A percentile compares a stretch with the other conserved stretches of the same genome.
These are phyloP conservation scores for Neostethus bicornis DNA, from an alignment of 2,797 vertebrate genomes.

Conservation along the genomic window DNA sequence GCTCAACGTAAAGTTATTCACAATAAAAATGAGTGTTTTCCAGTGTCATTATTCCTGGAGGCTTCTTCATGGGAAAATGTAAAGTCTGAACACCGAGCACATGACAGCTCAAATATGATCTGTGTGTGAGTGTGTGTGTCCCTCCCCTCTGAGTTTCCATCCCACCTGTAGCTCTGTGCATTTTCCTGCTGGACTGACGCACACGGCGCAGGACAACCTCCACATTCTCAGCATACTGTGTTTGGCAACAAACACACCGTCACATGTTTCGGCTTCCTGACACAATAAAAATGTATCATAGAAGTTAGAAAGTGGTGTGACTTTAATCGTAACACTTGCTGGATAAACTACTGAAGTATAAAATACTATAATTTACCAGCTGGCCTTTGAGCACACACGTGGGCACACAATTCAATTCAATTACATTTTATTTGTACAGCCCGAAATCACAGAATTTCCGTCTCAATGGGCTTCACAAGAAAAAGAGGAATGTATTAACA, in stretches of 20 bases:
- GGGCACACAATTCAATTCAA: neutral
- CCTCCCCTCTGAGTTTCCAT: slow-evolving; percentile 65
- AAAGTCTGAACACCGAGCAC: slow-evolving; percentile 19
- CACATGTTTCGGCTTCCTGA: slow-evolving; percentile 4
- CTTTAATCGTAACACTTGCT: neutral
- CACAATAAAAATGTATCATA: slow-evolving; percentile 13
- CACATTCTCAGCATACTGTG: slow-evolving; percentile 42
- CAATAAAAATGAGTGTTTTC: neutral
- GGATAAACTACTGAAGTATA: neutral
- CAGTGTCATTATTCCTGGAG: slow-evolving; percentile 4
- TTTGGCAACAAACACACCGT: slow-evolving; percentile 66
- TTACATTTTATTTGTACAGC: too few species aligned
- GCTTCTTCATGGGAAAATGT: slow-evolving; percentile 18
- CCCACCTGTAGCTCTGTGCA: slow-evolving; percentile 57
- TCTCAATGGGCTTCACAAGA: too few species aligned
- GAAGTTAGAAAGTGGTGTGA: neutral
- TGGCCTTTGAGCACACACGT: neutral
- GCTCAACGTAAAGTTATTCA: neutral
- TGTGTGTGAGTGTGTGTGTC: slow-evolving; percentile 11
- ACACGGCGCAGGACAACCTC: slow-evolving; percentile 25
- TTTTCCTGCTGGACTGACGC: slow-evolving; percentile 33
- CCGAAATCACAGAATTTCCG: too few species aligned
- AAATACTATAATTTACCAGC: neutral
- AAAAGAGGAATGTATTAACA: too few species aligned
- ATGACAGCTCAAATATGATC: slow-evolving; percentile 8